Conservation (phyloP, 1,140 invertebrate genomes). For the Araneus ventricosus region DNA sequence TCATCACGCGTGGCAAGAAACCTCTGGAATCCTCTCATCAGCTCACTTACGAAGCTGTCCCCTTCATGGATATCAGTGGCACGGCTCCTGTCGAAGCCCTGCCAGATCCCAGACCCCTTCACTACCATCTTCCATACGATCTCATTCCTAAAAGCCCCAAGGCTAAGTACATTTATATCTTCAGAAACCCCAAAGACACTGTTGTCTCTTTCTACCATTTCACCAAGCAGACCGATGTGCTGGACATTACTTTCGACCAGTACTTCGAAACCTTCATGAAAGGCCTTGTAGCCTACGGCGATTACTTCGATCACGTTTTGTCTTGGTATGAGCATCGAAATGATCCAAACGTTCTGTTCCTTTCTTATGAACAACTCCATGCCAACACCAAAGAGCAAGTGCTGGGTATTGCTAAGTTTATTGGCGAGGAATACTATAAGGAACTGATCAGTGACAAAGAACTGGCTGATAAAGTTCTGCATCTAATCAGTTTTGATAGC, state of each 20-base stretch:
- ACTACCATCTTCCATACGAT: conserved; percentile 75
- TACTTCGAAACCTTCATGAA: conserved; percentile 74
- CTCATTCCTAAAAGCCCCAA: conserved; percentile 70
- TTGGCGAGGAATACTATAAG: conserved; percentile 55
- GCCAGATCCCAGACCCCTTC: conserved; percentile 65
- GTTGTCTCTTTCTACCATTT: conserved; percentile 77
- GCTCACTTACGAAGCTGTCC: conserved; percentile 68
- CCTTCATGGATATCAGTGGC: conserved; percentile 74
- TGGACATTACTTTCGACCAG: conserved; percentile 69
- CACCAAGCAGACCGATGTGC: conserved; percentile 68
- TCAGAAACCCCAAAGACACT: conserved; percentile 77
- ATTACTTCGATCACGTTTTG: conserved; percentile 75
- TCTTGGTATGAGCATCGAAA: conserved; percentile 73
- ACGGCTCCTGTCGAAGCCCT: conserved; percentile 49
- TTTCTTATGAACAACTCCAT: conserved; percentile 74
- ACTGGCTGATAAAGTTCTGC: neutral
- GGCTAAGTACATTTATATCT: conserved; percentile 77
- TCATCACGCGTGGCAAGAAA: conserved; percentile 61
- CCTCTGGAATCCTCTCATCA: conserved; percentile 67
- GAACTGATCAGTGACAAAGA: conserved; percentile 28
- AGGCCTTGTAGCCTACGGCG: conserved; percentile 71
- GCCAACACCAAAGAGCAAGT: conserved; percentile 44
- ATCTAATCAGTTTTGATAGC: conserved; percentile 62
- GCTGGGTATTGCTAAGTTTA: conserved; percentile 57
- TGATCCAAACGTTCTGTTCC: conserved; percentile 73